Evolutionary conservation across 2,113 vertebrate species (phyloP), one percentile per base, ranked within the genome.

Genomic region (Australoheros scitulus): DNA sequence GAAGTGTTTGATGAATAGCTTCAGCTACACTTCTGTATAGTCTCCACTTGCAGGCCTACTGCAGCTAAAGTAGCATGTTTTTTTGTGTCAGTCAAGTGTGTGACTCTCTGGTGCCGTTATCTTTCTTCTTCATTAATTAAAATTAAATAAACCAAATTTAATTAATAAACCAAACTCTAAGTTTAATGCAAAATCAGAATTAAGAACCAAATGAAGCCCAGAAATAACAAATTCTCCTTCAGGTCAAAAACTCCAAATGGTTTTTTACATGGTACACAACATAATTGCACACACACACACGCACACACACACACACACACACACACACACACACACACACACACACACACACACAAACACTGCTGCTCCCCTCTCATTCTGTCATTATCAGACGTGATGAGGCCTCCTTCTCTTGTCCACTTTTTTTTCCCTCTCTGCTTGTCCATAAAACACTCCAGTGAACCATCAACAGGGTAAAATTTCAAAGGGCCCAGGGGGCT

Each of bases 391-490:
- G 52, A 72, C 59, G 82, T 55, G 85, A 80, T 32, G 82, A 91
- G 85, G 76, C 76, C 87, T 84, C 87, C 86, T 74, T 14, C 38
- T 77, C 56, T 70, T 47, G 11, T 83, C 80, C 86, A 47, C 56
- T 77, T 36, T 63, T 79, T 74, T 68, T 70, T 96, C 95, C 95
- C 95, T 95, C 96, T 96, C 96, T 96, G 95, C 95, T 96, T 96
- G 95, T 96, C 96, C 96, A 97, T 97, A 83, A 72, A 87, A 84
- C 81, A 86, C 85, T 85, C 34, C 1, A 43, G 6, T 77, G 88
- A 90, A 92, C 86, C 81, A 47, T 90, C 91, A 94, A 82, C 87
- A 87, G 92, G 89, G 89, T 94, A 81, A 68, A 0, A 43, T 94
- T 94, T 94, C 93, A 93, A 94, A 94, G 89, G 32, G 74, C 36